phyloP scores from a whole-genome alignment of 1,140 invertebrate genomes.

The Lineus longissimus region DNA sequence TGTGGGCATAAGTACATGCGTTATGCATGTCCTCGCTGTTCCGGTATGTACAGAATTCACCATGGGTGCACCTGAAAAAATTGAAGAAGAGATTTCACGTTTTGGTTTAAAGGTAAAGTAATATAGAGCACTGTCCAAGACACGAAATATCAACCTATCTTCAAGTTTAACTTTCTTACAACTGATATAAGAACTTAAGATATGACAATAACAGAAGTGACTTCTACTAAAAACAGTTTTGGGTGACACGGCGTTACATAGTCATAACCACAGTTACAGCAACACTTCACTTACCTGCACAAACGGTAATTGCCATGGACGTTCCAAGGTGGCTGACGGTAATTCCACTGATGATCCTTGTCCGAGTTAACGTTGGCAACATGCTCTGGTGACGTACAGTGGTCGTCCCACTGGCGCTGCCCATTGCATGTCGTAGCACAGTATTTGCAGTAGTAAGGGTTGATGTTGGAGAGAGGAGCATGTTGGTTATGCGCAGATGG shows the following conservation, averaged over 20 bases:
- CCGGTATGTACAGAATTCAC: constrained; percentile 12
- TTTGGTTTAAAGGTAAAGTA: neutral
- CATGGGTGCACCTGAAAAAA: neutral
- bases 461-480: constrained; percentile 9
- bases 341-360: constrained; percentile 50
- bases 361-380: constrained; percentile 47
- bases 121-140: too few relatives aligned
- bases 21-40: constrained; percentile 11
- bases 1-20: constrained; percentile 16
- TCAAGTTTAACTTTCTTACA: neutral
- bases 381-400: constrained; percentile 43
- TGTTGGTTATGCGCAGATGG: neutral
- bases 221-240: too few relatives aligned
- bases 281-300: constrained; percentile 17
- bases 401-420: constrained; percentile 45
- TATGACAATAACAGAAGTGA: neutral
- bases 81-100: neutral
- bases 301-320: constrained; percentile 32
- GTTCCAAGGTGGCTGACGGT: constrained; percentile 46
- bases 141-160: neutral
- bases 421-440: constrained; percentile 45
- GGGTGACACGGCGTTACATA: too few relatives aligned
- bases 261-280: too few relatives aligned
- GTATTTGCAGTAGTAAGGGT: constrained; percentile 38
- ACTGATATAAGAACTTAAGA: neutral